Evolutionary conservation across 2,888 invertebrate species (phyloP), one percentile per base, ranked within the genome.

Genomic region (Chrysodeixis includens): DNA sequence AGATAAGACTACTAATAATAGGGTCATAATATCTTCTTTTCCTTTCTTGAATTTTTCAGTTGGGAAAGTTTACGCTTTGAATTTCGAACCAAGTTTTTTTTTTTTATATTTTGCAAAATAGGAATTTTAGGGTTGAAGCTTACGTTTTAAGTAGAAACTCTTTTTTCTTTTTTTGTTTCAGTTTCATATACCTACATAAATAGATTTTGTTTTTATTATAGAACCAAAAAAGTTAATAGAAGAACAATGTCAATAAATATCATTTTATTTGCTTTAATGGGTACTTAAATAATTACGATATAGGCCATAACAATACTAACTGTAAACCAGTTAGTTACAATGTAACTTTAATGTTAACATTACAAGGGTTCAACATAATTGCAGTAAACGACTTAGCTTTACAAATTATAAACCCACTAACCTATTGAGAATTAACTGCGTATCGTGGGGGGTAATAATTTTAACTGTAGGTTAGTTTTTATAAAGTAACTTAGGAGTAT

Each of bases 321-420:
- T 6, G n/a, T 65, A 63, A 53, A 53, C 57, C 49, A 76, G 73
- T 63, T 69, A 52, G 62, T 70, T 65, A 71, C 73, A 78, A 74
- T 72, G 74, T 79, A 81, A 79, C 66, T 14, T 35, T 40, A 40
- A 78, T 76, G 71, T 72, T 20, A 2, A 49, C 12, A 49, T 71
- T 78, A 83, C 83, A 69, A 78, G 81, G 85, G 79, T 86, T 87
- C 79, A 83, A 75, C 81, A 83, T 82, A 82, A 66, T 69, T 72
- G 68, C 69, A 62, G 72, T 76, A 20, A 49, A 18, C 60, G 35
- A 61, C 40, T 69, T 14, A 12, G 10, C 55, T 76, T 56, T 56
- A 76, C 74, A 62, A 63, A 71, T 72, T 83, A 77, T 85, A 83
- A 88, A 87, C 84, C 86, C 71, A 87, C 75, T 83, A 84, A 76